These are phyloP conservation scores for Chironomus riparius DNA, from an alignment of 2,888 invertebrate genomes.

Conservation along the genomic window DNA sequence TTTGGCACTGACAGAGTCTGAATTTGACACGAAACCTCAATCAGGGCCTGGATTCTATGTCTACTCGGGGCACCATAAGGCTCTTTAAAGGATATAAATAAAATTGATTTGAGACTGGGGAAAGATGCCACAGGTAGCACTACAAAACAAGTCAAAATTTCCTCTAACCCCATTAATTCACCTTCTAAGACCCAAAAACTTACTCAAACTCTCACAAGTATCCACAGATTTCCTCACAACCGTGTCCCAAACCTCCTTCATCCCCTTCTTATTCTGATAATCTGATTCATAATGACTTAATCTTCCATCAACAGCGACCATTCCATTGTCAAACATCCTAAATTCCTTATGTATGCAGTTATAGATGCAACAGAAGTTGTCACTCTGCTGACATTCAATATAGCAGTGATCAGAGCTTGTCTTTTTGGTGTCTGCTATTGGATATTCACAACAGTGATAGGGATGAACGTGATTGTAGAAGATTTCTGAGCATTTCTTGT, in stretches of 20 bases:
- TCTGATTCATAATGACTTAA: not conserved
- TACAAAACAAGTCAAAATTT: too few relatives aligned
- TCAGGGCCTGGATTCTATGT: too few relatives aligned
- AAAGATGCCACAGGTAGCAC: too few relatives aligned
- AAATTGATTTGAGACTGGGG: too few relatives aligned
- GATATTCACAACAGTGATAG: not conserved
- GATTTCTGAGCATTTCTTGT: not conserved
- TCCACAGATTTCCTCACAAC: not conserved
- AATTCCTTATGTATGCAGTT: not conserved
- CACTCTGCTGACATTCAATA: not conserved
- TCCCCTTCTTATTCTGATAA: not conserved
- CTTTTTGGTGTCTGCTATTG: not conserved
- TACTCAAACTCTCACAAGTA: not conserved
- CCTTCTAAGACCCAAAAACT: not conserved
- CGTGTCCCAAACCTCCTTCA: not conserved
- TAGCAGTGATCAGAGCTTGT: not conserved
- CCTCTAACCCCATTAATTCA: too few relatives aligned
- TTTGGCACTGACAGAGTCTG: too few relatives aligned
- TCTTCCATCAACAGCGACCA: not conserved
- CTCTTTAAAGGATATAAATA: too few relatives aligned
- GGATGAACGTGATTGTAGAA: not conserved
- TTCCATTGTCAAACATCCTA: not conserved
- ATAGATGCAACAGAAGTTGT: not conserved
- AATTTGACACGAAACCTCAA: too few relatives aligned
- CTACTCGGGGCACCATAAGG: too few relatives aligned